These are phyloP conservation scores for Vultur gryphus DNA, from an alignment of 2,797 vertebrate genomes.

Conservation along the genomic window DNA sequence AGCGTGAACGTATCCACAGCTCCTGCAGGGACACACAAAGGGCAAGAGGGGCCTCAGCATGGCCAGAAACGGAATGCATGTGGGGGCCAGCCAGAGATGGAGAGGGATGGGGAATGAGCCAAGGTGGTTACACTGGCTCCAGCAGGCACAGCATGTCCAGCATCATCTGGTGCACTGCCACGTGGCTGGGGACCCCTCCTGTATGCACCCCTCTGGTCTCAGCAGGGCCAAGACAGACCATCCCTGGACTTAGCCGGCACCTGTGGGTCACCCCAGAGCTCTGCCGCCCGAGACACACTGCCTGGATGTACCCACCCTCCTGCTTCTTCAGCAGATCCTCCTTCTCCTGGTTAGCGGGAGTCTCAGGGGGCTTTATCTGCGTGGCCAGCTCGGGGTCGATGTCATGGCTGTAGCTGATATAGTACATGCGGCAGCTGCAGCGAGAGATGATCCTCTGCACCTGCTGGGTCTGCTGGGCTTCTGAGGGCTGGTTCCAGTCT, in stretches of 20 bases:
- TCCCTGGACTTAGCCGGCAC: not conserved
- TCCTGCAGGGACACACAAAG: slow-evolving; percentile 69
- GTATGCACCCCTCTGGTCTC: not conserved
- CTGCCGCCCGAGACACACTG: accelerated
- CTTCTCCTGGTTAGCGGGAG: slow-evolving; percentile 87
- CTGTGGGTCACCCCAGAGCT: not conserved
- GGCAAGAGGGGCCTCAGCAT: not conserved
- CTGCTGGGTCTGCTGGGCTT: slow-evolving; percentile 92
- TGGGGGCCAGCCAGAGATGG: not conserved
- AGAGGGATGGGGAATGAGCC: not conserved
- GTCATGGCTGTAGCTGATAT: slow-evolving; percentile 98
- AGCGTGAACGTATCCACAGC: slow-evolving; percentile 98
- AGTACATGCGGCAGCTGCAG: slow-evolving; percentile 98
- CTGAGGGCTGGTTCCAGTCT: slow-evolving; percentile 97
- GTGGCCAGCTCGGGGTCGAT: slow-evolving; percentile 94
- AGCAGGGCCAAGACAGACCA: not conserved
- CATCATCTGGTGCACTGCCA: not conserved
- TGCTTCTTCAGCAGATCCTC: slow-evolving; percentile 97
- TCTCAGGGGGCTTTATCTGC: slow-evolving; percentile 93
- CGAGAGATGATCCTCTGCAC: slow-evolving; percentile 98
- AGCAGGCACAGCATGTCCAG: not conserved
- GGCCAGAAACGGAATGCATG: not conserved
- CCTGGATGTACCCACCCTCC: slow-evolving; percentile 78
- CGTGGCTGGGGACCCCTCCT: not conserved
- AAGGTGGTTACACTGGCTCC: not conserved